Conservation (phyloP, 2,888 invertebrate genomes). For the Drosophila tripunctata region DNA sequence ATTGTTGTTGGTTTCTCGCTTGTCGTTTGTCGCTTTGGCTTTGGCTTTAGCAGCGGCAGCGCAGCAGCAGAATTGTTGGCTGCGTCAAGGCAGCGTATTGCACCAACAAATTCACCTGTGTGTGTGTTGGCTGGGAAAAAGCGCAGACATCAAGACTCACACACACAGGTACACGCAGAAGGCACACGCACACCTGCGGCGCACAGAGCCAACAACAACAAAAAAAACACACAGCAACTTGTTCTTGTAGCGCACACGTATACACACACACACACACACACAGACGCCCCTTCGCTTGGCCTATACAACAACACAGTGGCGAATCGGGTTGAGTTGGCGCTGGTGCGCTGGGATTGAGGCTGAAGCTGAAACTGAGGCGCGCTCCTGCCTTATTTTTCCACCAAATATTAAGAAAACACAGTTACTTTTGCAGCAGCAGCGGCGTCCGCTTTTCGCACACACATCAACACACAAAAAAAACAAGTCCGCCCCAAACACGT, state of each 20-base stretch:
- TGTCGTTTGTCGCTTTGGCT: constrained; percentile 33
- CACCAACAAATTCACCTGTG: constrained; percentile 78
- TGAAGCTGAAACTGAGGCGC: constrained; percentile 42
- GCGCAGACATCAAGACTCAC: constrained; percentile 72
- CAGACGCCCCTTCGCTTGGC: constrained; percentile 40
- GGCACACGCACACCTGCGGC: constrained; percentile 31
- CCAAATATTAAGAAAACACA: constrained; percentile 69
- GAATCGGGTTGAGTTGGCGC: constrained; percentile 61
- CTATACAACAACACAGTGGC: constrained; percentile 35
- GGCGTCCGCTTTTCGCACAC: constrained; percentile 61
- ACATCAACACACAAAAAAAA: constrained; percentile 35
- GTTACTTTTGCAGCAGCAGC: constrained; percentile 55
- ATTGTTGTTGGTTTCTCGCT: constrained; percentile 16
- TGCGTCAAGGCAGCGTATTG: constrained; percentile 57
- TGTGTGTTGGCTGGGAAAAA: constrained; percentile 69
- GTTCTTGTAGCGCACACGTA: constrained; percentile 35
- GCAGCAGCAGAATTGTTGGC: constrained; percentile 14
- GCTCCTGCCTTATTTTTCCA: constrained; percentile 62
- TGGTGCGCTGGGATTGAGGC: too few relatives aligned
- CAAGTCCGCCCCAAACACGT: constrained; percentile 73
- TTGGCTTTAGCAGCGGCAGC: constrained; percentile 27
- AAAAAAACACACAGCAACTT: constrained; percentile 34
- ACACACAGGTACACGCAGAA: constrained; percentile 18
- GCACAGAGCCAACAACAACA: constrained; percentile 23
- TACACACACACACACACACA: constrained; percentile 20